Base-by-base conservation (phyloP, 2,113 vertebrate species). In the Centropristis striata region DNA sequence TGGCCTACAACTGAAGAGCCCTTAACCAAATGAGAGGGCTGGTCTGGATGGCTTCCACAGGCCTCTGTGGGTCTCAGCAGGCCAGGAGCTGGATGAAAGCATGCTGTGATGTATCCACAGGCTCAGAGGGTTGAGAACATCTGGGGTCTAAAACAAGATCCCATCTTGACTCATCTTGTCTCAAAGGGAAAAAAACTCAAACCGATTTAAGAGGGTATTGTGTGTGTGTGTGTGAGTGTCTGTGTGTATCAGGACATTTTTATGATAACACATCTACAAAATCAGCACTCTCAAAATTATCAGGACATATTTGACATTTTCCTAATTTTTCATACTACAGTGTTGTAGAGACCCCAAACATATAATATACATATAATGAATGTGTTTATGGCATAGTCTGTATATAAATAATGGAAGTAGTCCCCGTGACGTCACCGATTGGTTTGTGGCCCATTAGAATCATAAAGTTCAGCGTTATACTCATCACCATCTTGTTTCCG, bases 1-100 rank as follows among this genome's bases (percentile, higher is more conserved):
- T 64, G 83, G 68, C 72, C 76, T 84, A 47, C 25, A 81, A 69
- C 77, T 87, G 78, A 84, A 91, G 86, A 86, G 83, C 86, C 80
- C 85, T 91, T 84, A 86, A 83, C 61, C 85, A 89, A 89, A 89
- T 79, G 63, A 84, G 63, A 85, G 77, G 76, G 80, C 66, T 72
- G 55, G 71, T 73, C 18, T 90, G 78, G 64, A 82, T 74, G 78
- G 64, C 72, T 84, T 89, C 79, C 63, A 71, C 7, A 37, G 73
- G 80, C 78, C 83, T 88, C 87, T 70, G 64, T 64, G 82, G 76
- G 75, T 77, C 73, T 83, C 81, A 67, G 80, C 55, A 58, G 63
- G 74, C 60, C 88, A 74, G 58, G 47, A 80, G 55, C 76, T 55
- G 47, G 27, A 85, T 87, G 71, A 87, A 90, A 90, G 84, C 78